Base-by-base conservation (phyloP, 92 coral and sea anemone species). In the Zoanthus sansibaricus region DNA sequence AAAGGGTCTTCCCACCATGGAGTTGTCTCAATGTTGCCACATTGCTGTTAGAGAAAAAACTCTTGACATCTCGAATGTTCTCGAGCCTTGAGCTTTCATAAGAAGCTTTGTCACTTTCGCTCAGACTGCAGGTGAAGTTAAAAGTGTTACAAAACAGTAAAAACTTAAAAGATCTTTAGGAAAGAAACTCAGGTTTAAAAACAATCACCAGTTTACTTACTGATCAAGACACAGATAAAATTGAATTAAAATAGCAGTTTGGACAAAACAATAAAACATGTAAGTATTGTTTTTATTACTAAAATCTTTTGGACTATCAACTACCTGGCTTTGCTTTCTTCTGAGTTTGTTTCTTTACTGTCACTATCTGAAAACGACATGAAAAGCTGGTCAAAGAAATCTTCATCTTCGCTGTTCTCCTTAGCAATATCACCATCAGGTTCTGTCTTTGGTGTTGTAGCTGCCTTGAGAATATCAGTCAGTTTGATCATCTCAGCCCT, bases 21-120 rank as follows among this genome's bases (percentile, higher is more conserved):
- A 97, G 89, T 86, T 93, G 95, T 71, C 99, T 89, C 12, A 97
- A 89, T 5, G 90, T 86, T 51, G 97, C 91, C 71, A 97, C 92
- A 72, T 97, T 97, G 59, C 92, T 87, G 74, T 97, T 93, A 13
- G 95, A 97, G 58, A 97, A 91, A 86, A 86, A 87, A 79, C 98
- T 94, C 90, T 97, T 97, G n/a, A 90, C 72, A 86, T 97, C 99
- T 71, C 87, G 70, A 55, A 58, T 87, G 16, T 82, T 78, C 56
- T 78, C 92, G 58, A 30, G 48, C 75, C 77, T 84, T 20, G 61
- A 79, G 47, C 74, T 44, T 44, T 79, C 73, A 79, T 17, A n/a
- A 14, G 33, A 42, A 0, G 4, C 14, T 25, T 79, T 62, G 5
- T 79, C 84, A 62, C 42, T 79, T 6, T 62, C 84, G 45, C 44